These are phyloP conservation scores for Sthenelais limicola DNA, from an alignment of 2,888 invertebrate genomes.

Conservation along the genomic window DNA sequence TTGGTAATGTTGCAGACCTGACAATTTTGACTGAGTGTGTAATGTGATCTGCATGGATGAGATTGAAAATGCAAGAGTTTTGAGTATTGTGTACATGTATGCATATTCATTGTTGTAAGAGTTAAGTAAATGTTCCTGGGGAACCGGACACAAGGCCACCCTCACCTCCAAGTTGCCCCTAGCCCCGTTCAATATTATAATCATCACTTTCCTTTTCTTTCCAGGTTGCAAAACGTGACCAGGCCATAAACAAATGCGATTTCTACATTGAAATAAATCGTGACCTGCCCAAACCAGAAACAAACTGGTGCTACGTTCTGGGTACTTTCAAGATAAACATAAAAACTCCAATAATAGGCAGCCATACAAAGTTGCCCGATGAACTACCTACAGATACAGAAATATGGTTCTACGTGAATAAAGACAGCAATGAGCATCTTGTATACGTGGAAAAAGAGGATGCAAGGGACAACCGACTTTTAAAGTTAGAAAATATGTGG, in stretches of 20 bases:
- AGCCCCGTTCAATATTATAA: slow-evolving; percentile 45
- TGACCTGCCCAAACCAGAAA: slow-evolving; percentile 42
- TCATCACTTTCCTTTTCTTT: slow-evolving; percentile 52
- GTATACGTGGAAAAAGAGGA: slow-evolving; percentile 62
- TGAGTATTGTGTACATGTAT: no score
- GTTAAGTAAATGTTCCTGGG: no score
- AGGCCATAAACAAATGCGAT: slow-evolving; percentile 53
- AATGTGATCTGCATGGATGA: no score
- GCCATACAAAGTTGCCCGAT: slow-evolving; percentile 2
- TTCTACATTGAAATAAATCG: slow-evolving; percentile 52
- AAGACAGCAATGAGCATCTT: slow-evolving; percentile 57
- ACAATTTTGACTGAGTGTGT: no score
- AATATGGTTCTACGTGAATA: slow-evolving; percentile 67
- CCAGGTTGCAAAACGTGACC: not conserved
- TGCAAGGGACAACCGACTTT: slow-evolving; percentile 21
- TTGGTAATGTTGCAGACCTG: no score
- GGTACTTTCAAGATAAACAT: slow-evolving; percentile 48
- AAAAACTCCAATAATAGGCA: slow-evolving; percentile 6
- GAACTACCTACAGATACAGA: slow-evolving; percentile 53
- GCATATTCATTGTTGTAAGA: no score
- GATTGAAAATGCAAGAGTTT: no score
- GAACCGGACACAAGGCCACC: no score
- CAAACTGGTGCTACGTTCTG: slow-evolving; percentile 53
- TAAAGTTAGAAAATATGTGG: slow-evolving; percentile 25
- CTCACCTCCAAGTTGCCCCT: no score